Percentiles rank a stretch among this genome's conserved stretches.
phyloP scores from a whole-genome alignment of 64 coral and sea anemone genomes.

The Astreopora myriophthalma region DNA sequence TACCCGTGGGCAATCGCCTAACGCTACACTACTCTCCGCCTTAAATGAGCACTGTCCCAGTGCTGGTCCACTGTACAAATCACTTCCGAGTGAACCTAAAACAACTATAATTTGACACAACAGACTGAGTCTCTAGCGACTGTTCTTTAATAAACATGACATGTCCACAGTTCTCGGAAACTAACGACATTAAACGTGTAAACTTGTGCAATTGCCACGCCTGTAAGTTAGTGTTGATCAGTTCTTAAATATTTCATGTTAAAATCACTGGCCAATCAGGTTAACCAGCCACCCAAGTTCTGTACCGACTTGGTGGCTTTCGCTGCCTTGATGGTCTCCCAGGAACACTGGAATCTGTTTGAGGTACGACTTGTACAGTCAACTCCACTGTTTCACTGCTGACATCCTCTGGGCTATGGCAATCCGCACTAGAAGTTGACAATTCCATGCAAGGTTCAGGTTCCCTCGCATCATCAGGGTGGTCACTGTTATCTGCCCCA shows the following conservation, averaged over 20 bases:
- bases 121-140: background rate
- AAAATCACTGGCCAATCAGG: background rate
- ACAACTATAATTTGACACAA: background rate
- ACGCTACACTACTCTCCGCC: too few relatives aligned
- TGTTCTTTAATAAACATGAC: conserved; percentile 6
- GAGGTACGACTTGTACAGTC: background rate
- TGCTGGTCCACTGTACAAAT: too few relatives aligned
- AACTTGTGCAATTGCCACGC: background rate
- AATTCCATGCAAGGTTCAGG: background rate
- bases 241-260: background rate
- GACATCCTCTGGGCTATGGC: background rate
- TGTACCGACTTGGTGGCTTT: background rate
- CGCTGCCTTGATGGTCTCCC: background rate
- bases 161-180: background rate
- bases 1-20: too few relatives aligned
- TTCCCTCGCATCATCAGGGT: background rate
- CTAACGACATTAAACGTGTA: too few relatives aligned
- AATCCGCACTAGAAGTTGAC: background rate
- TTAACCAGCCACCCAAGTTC: background rate
- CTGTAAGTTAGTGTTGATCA: background rate
- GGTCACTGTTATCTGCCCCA: background rate
- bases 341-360: background rate
- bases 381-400: background rate
- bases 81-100: background rate
- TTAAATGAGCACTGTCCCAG: too few relatives aligned